Base-by-base conservation (phyloP, 1,140 invertebrate species). In the Linepithema humile region DNA sequence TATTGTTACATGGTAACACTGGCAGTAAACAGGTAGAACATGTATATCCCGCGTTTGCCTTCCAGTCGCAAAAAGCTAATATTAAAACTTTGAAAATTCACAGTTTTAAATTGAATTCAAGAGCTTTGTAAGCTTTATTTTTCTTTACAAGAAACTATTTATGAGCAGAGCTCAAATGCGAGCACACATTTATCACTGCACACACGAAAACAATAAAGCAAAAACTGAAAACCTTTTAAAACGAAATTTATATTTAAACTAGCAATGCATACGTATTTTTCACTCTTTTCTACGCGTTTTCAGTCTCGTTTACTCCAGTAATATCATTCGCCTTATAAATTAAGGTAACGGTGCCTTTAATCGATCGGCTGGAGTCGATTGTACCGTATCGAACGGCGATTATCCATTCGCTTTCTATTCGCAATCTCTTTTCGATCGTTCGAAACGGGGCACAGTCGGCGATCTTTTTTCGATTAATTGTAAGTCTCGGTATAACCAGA, bases 401-500 rank as follows among this genome's bases (percentile, higher is more conserved):
- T 80, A 80, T 70, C 64, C 75, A 57, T 57, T 80, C 75, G 38
- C 48, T 17, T 40, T 50, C 75, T 29, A 69, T 10, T 57, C 48
- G 64, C 50, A 70, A 80, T 80, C 75, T 69, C n/a, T 26, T 7
- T 35, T 57, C 48, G 53, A 80, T 80, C 35, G 35, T 48, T 26
- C n/a, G 23, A 69, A 38, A 12, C 7, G 48, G 3, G 38, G 15
- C 15, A 23, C 45, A 50, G 15, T 57, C 64, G 15, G 40, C 53
- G 70, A 75, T 50, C 53, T 55, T 74, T n/a, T 73, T 48, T 64
- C 77, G 84, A 87, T 87, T 85, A n/a, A n/a, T n/a, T n/a, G n/a
- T n/a, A 87, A 87, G 85, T 57, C 38, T 53, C 53, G 62, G 45
- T 64, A 62, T 80, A 83, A 85, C 84, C 48, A 80, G 84, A 85